phyloP scores from a whole-genome alignment of 2,797 vertebrate genomes.

The Lateolabrax maculatus region DNA sequence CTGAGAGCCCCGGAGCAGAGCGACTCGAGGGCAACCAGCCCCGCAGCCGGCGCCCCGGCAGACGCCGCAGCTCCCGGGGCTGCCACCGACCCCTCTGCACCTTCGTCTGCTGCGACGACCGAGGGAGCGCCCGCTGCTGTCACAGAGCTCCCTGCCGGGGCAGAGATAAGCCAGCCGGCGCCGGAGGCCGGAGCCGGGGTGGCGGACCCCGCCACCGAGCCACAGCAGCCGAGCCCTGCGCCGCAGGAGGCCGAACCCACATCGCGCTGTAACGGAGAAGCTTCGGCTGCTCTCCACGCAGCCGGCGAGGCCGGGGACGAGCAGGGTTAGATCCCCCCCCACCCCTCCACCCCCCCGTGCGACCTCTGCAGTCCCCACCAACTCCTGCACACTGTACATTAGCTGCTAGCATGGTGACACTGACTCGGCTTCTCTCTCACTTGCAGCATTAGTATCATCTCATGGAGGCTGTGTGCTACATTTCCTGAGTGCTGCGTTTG shows the following conservation, averaged over 20 bases:
- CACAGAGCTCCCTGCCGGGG: constrained; percentile 66
- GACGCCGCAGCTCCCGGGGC: constrained; percentile 73
- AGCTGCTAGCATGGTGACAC: constrained; percentile 88
- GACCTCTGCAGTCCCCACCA: constrained; percentile 55
- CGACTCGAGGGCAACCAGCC: constrained; percentile 71
- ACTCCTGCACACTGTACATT: constrained; percentile 85
- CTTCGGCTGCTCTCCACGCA: constrained; percentile 69
- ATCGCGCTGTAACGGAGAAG: constrained; percentile 87
- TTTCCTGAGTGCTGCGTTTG: constrained; percentile 70
- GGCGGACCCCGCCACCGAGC: constrained; percentile 49
- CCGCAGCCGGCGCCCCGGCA: constrained; percentile 47
- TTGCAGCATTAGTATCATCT: constrained; percentile 79
- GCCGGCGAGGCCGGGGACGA: constrained; percentile 79
- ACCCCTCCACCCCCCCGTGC: neutral
- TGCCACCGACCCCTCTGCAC: constrained; percentile 58
- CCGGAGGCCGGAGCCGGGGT: constrained; percentile 42
- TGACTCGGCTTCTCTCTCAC: constrained; percentile 82
- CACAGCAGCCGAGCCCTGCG: constrained; percentile 64
- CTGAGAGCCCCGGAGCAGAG: constrained; percentile 92
- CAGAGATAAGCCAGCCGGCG: constrained; percentile 64
- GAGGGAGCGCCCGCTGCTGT: constrained; percentile 7
- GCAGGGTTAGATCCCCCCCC: constrained; percentile 83
- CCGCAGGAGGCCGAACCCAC: constrained; percentile 72
- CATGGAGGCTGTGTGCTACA: constrained; percentile 71
- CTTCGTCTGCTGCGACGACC: constrained; percentile 23